These are phyloP conservation scores for Caerostris extrusa DNA, from an alignment of 1,140 invertebrate genomes.

Conservation along the genomic window DNA sequence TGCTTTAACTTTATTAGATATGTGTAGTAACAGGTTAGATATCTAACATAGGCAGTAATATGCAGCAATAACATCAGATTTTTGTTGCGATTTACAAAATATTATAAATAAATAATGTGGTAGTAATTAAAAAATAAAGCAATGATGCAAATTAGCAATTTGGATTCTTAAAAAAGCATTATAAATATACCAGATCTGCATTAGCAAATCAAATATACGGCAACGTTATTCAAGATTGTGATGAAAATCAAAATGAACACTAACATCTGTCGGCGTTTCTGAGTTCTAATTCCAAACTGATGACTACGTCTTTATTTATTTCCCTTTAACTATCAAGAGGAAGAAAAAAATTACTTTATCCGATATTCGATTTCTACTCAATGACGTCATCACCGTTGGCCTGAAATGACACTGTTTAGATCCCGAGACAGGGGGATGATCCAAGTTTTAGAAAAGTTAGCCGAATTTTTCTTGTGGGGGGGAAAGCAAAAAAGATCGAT, in stretches of 20 bases:
- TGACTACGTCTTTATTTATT: conserved; percentile 5
- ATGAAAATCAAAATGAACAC: neutral
- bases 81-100: no score
- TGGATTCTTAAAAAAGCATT: no score
- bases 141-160: no score
- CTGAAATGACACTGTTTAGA: conserved; percentile 35
- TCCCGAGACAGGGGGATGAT: neutral
- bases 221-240: neutral
- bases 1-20: no score
- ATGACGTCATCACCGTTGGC: conserved; percentile 13
- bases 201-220: no score
- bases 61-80: no score
- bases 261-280: neutral
- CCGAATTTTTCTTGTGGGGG: neutral
- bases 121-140: no score
- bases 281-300: neutral
- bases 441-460: conserved; percentile 23
- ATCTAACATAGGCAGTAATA: no score
- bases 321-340: neutral
- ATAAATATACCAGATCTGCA: no score
- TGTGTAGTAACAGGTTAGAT: no score
- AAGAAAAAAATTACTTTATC: neutral
- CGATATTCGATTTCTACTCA: conserved; percentile 14
- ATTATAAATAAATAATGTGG: no score
- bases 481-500: neutral